phyloP scores from a whole-genome alignment of 2,888 invertebrate genomes.

The Ochropacha duplaris region DNA sequence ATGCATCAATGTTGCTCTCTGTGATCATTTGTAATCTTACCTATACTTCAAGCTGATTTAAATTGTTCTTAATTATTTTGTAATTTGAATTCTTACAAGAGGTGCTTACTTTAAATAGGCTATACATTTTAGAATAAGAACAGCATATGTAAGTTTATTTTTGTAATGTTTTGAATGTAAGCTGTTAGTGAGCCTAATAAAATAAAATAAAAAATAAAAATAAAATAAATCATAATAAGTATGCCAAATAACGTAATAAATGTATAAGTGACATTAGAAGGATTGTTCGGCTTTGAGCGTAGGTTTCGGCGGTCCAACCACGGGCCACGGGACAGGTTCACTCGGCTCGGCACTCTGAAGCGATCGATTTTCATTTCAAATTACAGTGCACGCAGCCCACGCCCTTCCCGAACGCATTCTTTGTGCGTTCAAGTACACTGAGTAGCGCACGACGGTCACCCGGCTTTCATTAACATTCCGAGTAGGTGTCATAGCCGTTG shows the following conservation, averaged over 20 bases:
- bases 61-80: too few species aligned
- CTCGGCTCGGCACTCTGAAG: constrained; percentile 61
- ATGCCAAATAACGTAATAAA: constrained; percentile 43
- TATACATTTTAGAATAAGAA: too few species aligned
- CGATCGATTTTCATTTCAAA: constrained; percentile 77
- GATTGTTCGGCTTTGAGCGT: constrained; percentile 54
- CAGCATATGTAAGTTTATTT: too few species aligned
- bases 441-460: constrained; percentile 42
- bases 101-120: too few species aligned
- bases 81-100: too few species aligned
- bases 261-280: constrained; percentile 49
- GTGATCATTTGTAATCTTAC: too few species aligned
- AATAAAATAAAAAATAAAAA: constrained; percentile 16
- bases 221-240: constrained; percentile 49
- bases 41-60: too few species aligned
- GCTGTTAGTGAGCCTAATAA: too few species aligned
- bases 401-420: constrained; percentile 61
- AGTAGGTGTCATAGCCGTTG: constrained; percentile 22
- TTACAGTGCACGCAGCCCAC: constrained; percentile 64
- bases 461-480: constrained; percentile 49
- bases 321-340: constrained; percentile 72
- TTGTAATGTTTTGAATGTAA: too few species aligned
- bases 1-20: too few species aligned
- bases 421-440: constrained; percentile 57
- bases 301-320: constrained; percentile 65